These are phyloP conservation scores for Cephus pulcher DNA, from an alignment of 2,888 invertebrate genomes.

Conservation along the genomic window DNA sequence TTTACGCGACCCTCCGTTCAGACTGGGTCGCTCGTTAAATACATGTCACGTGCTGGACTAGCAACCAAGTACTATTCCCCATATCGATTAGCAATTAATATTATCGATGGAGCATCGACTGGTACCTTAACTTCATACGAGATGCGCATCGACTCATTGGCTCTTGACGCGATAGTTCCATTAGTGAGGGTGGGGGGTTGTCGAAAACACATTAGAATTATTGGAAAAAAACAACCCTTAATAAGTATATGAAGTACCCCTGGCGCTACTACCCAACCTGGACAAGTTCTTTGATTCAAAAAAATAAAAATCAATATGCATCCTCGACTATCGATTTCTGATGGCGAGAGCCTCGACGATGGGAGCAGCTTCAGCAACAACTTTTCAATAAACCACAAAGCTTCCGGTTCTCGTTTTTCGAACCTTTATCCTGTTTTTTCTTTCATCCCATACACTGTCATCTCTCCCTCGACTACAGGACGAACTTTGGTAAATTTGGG, in stretches of 20 bases:
- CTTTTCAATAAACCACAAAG: constrained; percentile 59
- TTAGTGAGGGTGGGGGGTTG: background rate
- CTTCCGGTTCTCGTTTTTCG: constrained; percentile 47
- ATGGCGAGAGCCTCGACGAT: constrained; percentile 30
- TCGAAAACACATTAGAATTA: background rate
- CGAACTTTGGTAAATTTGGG: background rate
- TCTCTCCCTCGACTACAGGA: background rate
- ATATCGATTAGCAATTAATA: background rate
- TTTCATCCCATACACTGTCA: constrained; percentile 5
- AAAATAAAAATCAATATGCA: background rate
- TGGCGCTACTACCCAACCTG: too few relatives aligned
- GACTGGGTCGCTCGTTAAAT: background rate
- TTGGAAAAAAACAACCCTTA: background rate
- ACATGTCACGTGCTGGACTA: background rate
- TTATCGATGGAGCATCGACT: background rate
- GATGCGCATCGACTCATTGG: background rate
- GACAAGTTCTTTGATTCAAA: background rate
- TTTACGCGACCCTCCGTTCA: background rate
- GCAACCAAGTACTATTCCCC: background rate
- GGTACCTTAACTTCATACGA: background rate
- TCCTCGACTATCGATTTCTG: constrained; percentile 20
- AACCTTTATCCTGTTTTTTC: constrained; percentile 25
- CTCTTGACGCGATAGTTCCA: background rate
- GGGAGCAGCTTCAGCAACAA: constrained; percentile 31
- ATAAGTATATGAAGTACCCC: background rate